Evolutionary conservation across 2,797 vertebrate genomes (phyloP), one percentile per base, ranked within the genome.

Genomic region (Lagodon rhomboides): DNA sequence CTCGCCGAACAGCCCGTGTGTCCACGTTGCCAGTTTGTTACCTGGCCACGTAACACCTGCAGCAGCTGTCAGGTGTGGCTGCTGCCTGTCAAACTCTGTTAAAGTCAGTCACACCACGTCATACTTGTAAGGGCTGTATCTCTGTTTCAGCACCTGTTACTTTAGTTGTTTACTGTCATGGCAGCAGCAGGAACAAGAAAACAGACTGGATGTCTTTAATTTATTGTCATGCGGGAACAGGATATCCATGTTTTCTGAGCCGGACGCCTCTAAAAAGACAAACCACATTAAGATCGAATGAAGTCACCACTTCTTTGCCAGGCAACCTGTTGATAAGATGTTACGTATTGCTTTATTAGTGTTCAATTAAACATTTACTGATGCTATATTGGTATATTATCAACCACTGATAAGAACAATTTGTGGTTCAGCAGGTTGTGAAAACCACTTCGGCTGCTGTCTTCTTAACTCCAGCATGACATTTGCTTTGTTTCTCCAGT

Each of bases 41-140:
- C 78, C 74, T 79, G 73, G 65, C 68, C 80, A 86, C 84, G 84
- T 87, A 63, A 58, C 54, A 67, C 47, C 69, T 66, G 60, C 50
- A 34, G 38, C 50, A 61, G 59, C 73, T 75, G 76, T 2, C 79
- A 87, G 83, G 79, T 80, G 87, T 87, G 84, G 77, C 68, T 34
- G 12, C 55, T 34, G 16, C 0, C 63, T 55, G 76, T 56, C 56
- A 56, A 0, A 7, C 38, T 17, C 47, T 13, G 51, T 17, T 3
- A 9, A 12, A 1, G 4, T 16, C 38, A 20, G 12, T 18, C 70
- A 27, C 12, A 49, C n/a, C 50, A 12, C 10, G 62, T 23, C 5
- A 13, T 50, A 15, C 27, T 5, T 17, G n/a, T 15, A 41, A 11
- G 53, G 2, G 12, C 38, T 12, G 1, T 34, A 18, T 59, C 47